Evolutionary conservation across 1,140 invertebrate genomes (phyloP).

Genomic region (Drosophila nebulosa): DNA sequence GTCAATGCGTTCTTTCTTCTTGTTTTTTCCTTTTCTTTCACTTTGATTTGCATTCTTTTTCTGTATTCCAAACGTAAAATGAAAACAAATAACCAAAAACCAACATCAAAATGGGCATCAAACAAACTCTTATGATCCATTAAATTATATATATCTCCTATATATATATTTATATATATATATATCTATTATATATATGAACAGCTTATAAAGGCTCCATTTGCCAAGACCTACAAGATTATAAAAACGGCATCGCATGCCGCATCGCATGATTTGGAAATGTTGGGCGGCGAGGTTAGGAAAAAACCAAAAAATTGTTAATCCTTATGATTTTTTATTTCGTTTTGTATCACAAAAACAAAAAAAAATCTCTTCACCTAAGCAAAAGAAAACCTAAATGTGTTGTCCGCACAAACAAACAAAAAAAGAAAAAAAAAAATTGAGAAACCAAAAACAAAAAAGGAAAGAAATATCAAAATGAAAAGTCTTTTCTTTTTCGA

Average conservation of each 20-base stretch:
- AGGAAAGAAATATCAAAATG: neutral
- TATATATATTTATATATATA: constrained; percentile 38
- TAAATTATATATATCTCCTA: constrained; percentile 29
- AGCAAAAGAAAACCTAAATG: constrained; percentile 41
- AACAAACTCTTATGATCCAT: constrained; percentile 6
- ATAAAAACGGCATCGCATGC: constrained; percentile 90
- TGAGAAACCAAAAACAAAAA: constrained; percentile 13
- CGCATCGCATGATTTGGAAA: constrained; percentile 89
- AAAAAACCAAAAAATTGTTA: constrained; percentile 58
- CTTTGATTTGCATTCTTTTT: constrained; percentile 54
- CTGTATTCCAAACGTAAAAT: constrained; percentile 28
- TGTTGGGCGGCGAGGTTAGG: constrained; percentile 82
- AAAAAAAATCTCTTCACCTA: neutral
- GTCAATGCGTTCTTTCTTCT: constrained; percentile 59
- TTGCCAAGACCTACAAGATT: constrained; percentile 96
- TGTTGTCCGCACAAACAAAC: constrained; percentile 49
- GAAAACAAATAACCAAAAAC: constrained; percentile 19
- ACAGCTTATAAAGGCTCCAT: constrained; percentile 96
- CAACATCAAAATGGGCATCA: constrained; percentile 18
- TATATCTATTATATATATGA: constrained; percentile 42
- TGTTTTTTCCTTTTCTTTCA: constrained; percentile 51
- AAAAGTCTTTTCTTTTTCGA: constrained; percentile 33
- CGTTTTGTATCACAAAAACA: constrained; percentile 1
- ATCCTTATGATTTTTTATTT: constrained; percentile 20
- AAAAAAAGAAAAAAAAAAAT: constrained; percentile 22